These are phyloP conservation scores for Astyanax mexicanus DNA, from an alignment of 2,797 vertebrate genomes.

Conservation along the genomic window DNA sequence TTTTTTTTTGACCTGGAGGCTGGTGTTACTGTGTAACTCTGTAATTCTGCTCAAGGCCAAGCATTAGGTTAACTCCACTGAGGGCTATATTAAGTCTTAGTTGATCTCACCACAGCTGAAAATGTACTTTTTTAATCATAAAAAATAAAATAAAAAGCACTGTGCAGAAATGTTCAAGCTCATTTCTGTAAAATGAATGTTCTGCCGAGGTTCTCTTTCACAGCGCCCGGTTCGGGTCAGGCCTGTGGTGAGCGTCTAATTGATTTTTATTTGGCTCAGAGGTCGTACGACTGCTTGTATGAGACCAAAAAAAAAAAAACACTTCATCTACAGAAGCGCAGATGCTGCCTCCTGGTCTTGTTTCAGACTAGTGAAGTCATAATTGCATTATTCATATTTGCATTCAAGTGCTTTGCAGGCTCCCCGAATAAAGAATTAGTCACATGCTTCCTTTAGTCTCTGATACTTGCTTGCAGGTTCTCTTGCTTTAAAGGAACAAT, in stretches of 20 bases:
- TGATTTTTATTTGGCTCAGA: slow-evolving; percentile 27
- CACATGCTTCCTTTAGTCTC: no score
- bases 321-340: neutral
- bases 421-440: no score
- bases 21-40: neutral
- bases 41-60: slow-evolving; percentile 18
- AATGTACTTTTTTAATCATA: slow-evolving; percentile 23
- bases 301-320: neutral
- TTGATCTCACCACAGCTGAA: slow-evolving; percentile 8
- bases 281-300: neutral
- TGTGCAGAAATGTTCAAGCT: neutral
- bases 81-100: slow-evolving; percentile 9
- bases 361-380: no score
- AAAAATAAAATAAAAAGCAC: slow-evolving; percentile 13
- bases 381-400: no score
- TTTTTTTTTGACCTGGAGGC: neutral
- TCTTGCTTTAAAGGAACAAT: no score
- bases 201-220: neutral
- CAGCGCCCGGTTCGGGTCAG: neutral
- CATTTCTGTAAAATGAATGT: no score
- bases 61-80: neutral
- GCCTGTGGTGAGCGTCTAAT: neutral
- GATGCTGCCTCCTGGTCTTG: neutral
- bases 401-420: no score
- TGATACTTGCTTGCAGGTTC: no score